Base-by-base conservation (phyloP, 2,797 vertebrate genomes). In the Pampus argenteus region DNA sequence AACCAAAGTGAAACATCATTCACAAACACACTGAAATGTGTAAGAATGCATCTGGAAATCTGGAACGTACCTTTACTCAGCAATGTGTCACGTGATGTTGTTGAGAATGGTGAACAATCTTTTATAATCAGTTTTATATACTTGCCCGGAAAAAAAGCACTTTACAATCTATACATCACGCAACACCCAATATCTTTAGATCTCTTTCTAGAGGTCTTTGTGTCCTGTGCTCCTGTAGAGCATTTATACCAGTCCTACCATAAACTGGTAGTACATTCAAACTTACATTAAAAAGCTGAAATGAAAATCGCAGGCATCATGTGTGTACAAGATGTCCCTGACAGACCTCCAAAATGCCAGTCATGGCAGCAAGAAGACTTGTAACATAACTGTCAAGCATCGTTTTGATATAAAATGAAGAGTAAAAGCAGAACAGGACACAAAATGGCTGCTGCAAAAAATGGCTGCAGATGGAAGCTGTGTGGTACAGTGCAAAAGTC, bases 401-500 rank as follows among this genome's bases (percentile, higher is more conserved):
- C 69, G 78, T 86, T 85, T 81, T 52, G 38, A 60, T 75, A 72
- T 74, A 66, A 82, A 84, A 75, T n/a, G 57, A 86, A 76, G 69
- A 74, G 65, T 80, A 89, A 67, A 80, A 79, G 63, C 71, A 52
- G 66, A 85, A 84, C 58, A 62, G 56, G 65, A 67, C 88, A 86
- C 82, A 86, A 91, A 92, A 90, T 92, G 89, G 86, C 88, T 86
- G 74, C 86, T 88, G 82, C 76, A 70, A 86, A 84, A 83, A 86
- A 83, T 83, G 86, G 79, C 82, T 81, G 76, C 82, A 87, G 89
- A 91, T 88, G 84, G 81, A 83, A 86, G 71, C 81, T 73, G 80
- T 55, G 71, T 79, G 78, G 51, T 58, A 56, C 13, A 26, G 77
- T 80, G 84, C 65, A 85, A 85, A 83, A 84, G 74, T 84, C 83